Evolutionary conservation across 2,797 vertebrate species (phyloP), one percentile per base, ranked within the genome.

Genomic region (Morus bassanus): DNA sequence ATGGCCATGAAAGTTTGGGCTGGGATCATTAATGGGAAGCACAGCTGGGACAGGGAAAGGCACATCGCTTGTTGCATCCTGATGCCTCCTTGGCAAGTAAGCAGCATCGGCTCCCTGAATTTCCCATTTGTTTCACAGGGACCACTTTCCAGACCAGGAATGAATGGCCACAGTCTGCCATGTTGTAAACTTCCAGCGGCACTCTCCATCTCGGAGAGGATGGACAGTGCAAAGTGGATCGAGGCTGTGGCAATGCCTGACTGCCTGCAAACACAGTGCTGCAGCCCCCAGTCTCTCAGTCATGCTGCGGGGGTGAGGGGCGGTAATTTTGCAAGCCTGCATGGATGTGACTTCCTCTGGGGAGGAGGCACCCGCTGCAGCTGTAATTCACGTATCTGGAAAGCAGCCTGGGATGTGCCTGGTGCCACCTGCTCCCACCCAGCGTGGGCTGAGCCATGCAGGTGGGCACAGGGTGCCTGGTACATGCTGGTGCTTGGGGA

Each of bases 401-500:
- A 54, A 80, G 33, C 65, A 21, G 31, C 83, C 87, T 1, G 1
- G 46, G n/a, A 50, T 0, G 3, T 69, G 72, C 78, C 85, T 60
- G 72, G 67, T 70, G 51, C 72, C 0, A 4, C 50, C 50, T 83
- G 64, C 73, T 82, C 61, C 65, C 81, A 46, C 14, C 13, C 61
- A 45, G 53, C 0, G 4, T 57, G 68, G 78, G 81, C 78, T 82
- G 78, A 89, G 69, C 45, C 2, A 0, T 23, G 50, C 45, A 39
- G 65, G 78, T 85, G 78, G 82, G 91, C 69, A 57, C 30, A 23
- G 70, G 70, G 64, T 0, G 1, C 56, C 75, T 28, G 57, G 61
- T 43, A 82, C 78, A 45, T 0, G 0, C 51, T 22, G n/a, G 43
- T 11, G 1, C 64, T 27, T 2, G 3, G 17, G 79, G 15, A 76